Percentiles rank a stretch among this genome's conserved stretches.
Evolutionary conservation across 1,140 invertebrate species (phyloP).

Genomic region (Schlechtendalia chinensis): DNA sequence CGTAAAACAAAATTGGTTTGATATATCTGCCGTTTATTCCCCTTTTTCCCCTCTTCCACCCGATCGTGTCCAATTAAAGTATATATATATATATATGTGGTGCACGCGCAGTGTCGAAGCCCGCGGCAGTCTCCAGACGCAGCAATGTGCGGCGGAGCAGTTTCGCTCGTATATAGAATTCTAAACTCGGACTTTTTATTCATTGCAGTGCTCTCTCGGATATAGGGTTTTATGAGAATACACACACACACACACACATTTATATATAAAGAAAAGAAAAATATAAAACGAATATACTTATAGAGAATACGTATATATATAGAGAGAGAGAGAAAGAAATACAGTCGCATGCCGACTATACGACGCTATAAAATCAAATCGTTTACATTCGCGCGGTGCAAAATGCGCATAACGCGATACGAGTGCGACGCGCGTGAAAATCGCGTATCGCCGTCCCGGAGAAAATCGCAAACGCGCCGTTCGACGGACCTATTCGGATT

Average conservation of each 20-base stretch:
- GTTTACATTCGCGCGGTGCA: not conserved
- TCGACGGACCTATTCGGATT: too few relatives aligned
- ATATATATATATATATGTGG: conserved; percentile 16
- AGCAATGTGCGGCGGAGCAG: not conserved
- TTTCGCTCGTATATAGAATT: conserved; percentile 21
- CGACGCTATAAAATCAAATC: not conserved
- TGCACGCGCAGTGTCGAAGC: not conserved
- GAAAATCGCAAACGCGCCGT: too few relatives aligned
- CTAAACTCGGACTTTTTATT: conserved; percentile 34
- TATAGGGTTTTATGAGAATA: conserved; percentile 7
- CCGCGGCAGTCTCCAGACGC: not conserved
- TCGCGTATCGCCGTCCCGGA: not conserved
- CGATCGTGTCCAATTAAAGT: conserved; percentile 31
- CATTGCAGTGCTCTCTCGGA: not conserved
- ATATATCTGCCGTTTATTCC: conserved; percentile 19
- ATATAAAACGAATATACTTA: not conserved
- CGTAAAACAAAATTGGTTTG: conserved; percentile 46
- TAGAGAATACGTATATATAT: too few relatives aligned
- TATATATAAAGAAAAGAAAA: not conserved
- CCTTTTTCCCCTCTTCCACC: conserved; percentile 2
- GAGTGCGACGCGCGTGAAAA: not conserved
- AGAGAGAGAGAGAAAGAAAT: not conserved
- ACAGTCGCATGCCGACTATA: conserved; percentile 32
- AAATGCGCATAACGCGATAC: not conserved
- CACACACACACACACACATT: not conserved